A percentile compares a stretch with the other conserved stretches of the same genome.
Evolutionary conservation across 2,888 invertebrate genomes (phyloP).

Genomic region (Sphaeridia pumilis): DNA sequence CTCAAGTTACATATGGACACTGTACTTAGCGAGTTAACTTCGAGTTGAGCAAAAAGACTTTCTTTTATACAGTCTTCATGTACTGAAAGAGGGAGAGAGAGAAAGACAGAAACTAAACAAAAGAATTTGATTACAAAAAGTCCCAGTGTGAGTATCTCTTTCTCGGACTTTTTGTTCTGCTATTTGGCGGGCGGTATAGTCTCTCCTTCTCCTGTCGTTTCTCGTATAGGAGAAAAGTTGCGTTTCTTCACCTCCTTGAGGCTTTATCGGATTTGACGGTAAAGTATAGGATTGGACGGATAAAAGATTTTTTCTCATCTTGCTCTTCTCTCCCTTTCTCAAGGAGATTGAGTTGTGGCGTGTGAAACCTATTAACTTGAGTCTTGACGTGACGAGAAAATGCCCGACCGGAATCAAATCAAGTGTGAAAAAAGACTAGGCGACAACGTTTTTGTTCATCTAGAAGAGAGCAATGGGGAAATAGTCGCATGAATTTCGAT

Average conservation of each 20-base stretch:
- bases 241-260: too few species aligned
- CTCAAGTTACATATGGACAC: too few species aligned
- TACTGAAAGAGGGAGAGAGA: too few species aligned
- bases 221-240: neutral
- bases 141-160: neutral
- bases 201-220: neutral
- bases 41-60: too few species aligned
- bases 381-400: neutral
- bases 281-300: neutral
- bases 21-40: too few species aligned
- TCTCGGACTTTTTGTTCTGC: constrained; percentile 1
- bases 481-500: neutral
- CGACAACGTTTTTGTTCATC: too few species aligned
- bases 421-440: too few species aligned
- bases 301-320: neutral
- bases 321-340: neutral
- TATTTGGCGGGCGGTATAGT: neutral
- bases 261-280: neutral
- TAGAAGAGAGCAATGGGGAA: too few species aligned
- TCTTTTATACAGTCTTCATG: too few species aligned
- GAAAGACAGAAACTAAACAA: too few species aligned
- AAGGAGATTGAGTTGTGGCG: neutral
- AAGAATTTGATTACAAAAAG: neutral
- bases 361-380: constrained; percentile 2
- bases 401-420: neutral